Percentiles rank a stretch among this genome's conserved stretches.
phyloP scores from a whole-genome alignment of 2,888 invertebrate species.

The Aproaerema taeniolella region DNA sequence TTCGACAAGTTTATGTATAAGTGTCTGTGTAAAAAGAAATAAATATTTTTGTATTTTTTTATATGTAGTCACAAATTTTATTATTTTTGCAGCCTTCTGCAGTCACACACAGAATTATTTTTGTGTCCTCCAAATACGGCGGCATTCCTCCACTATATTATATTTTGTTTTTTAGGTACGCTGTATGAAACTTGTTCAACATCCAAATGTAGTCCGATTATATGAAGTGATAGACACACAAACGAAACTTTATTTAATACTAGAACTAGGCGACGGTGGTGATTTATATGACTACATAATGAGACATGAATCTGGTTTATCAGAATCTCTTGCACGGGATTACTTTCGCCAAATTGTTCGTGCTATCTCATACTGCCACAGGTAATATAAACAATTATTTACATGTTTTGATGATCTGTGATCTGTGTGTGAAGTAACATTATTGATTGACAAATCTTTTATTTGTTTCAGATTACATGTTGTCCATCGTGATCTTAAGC shows the following conservation, averaged over 20 bases:
- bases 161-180: constrained; percentile 86
- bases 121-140: neutral
- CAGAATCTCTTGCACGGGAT: constrained; percentile 88
- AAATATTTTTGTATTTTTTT: too few species aligned
- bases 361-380: constrained; percentile 98
- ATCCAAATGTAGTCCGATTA: constrained; percentile 97
- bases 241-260: constrained; percentile 96
- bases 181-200: constrained; percentile 99
- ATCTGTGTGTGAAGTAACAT: neutral
- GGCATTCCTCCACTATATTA: too few species aligned
- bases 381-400: constrained; percentile 75
- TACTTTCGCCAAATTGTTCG: constrained; percentile 98
- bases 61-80: too few species aligned
- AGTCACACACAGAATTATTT: too few species aligned
- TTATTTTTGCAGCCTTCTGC: too few species aligned
- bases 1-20: too few species aligned
- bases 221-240: constrained; percentile 99
- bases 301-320: constrained; percentile 94
- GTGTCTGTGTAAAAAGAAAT: too few species aligned
- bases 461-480: constrained; percentile 78
- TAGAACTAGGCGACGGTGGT: constrained; percentile 98
- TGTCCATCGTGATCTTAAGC: constrained; percentile 94
- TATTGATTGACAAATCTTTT: neutral
- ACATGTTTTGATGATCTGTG: neutral
- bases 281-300: constrained; percentile 99